Conservation (phyloP, 2,888 invertebrate genomes). For the Cephonodes hylas region DNA sequence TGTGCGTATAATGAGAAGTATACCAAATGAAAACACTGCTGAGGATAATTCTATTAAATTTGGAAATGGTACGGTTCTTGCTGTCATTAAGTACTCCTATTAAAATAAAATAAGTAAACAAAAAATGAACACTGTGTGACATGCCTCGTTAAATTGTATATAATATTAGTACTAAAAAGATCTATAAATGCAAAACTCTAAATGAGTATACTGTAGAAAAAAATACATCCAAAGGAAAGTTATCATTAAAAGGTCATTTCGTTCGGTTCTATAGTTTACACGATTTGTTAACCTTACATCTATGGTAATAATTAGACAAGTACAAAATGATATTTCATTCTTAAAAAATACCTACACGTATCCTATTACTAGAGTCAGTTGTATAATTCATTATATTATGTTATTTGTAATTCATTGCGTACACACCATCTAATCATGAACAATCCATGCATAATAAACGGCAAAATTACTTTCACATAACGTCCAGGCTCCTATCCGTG, state of each 20-base stretch:
- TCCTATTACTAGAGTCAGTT: conserved; percentile 77
- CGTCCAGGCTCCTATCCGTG: background rate
- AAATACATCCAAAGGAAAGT: conserved; percentile 74
- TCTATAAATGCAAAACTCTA: conserved; percentile 79
- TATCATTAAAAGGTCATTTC: conserved; percentile 71
- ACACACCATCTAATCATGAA: conserved; percentile 56
- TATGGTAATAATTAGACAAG: conserved; percentile 80
- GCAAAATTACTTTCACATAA: conserved; percentile 24
- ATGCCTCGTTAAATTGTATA: conserved; percentile 67
- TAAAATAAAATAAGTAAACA: conserved; percentile 66
- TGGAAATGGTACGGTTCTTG: conserved; percentile 61
- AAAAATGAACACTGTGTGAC: conserved; percentile 41
- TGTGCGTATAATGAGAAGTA: conserved; percentile 71
- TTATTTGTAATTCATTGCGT: conserved; percentile 59
- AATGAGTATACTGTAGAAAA: conserved; percentile 76
- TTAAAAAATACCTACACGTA: conserved; percentile 74
- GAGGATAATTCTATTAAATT: conserved; percentile 51
- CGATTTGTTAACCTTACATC: conserved; percentile 76
- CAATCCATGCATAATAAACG: conserved; percentile 52
- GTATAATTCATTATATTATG: conserved; percentile 68
- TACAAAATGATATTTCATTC: conserved; percentile 79
- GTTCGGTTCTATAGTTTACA: conserved; percentile 73
- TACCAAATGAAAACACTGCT: conserved; percentile 50
- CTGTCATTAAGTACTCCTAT: conserved; percentile 50
- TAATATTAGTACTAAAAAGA: conserved; percentile 68